Evolutionary conservation across 2,888 invertebrate species (phyloP), one percentile per base, ranked within the genome.

Genomic region (Melinopterus prodromus): DNA sequence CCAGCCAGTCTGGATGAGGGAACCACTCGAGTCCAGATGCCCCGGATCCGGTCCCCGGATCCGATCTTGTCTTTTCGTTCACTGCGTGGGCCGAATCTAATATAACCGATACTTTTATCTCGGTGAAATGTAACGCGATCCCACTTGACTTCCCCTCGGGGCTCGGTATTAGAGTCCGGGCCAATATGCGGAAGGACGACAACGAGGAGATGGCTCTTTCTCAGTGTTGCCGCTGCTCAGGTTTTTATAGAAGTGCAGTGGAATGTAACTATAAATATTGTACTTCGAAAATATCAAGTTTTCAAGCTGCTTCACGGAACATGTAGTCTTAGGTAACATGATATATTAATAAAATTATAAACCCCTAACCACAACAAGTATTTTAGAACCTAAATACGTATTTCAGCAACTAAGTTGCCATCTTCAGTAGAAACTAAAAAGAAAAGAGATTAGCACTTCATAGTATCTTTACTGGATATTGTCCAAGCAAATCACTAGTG

Each of bases 31-130:
- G 53, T 53, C 53, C 53, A 53, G 53, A 53, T 53, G 53, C 53
- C 53, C 53, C 53, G 53, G 53, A 53, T 53, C 53, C 12, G 53
- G 53, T 53, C 5, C 53, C 12, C 53, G 53, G 53, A 7, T 53
- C 9, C 53, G 26, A 26, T 26, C 26, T 26, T 26, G 26, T 26
- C 26, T 26, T 12, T 53, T 12, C 53, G 12, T 9, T 9, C 12
- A 53, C 53, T 53, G 53, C 53, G 53, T 53, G 53, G 53, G 53
- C 53, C 53, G 12, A 53, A 53, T 53, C 53, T 53, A 53, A 53
- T 53, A 53, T 53, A 53, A 53, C 53, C 53, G 53, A 53, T 53
- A 53, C 53, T 53, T 53, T 53, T 53, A 53, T 53, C 53, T 53
- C 53, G 53, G 53, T 12, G 12, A 53, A 53, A 53, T 12, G 53